These are phyloP conservation scores for Drosophila flavopinicola DNA, from an alignment of 2,888 invertebrate species.

Conservation along the genomic window DNA sequence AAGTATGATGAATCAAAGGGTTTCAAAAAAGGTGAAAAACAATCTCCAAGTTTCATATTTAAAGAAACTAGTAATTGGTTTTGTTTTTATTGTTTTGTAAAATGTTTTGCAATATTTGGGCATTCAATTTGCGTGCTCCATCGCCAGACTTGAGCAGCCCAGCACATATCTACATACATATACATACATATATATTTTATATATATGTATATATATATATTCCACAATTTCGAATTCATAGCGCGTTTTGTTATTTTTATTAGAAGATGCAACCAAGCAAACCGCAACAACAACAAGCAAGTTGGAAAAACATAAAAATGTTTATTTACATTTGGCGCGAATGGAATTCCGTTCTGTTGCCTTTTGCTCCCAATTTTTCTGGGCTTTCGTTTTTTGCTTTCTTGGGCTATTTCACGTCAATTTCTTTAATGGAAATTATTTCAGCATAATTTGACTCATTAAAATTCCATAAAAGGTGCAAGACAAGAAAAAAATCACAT, in stretches of 20 bases:
- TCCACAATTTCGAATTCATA: conserved; percentile 63
- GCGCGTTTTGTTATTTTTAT: conserved; percentile 60
- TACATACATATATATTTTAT: neutral
- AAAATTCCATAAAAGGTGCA: conserved; percentile 66
- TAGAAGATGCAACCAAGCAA: conserved; percentile 51
- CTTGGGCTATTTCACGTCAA: conserved; percentile 13
- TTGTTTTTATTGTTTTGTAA: conserved; percentile 21
- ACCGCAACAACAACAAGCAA: conserved; percentile 27
- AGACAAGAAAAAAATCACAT: conserved; percentile 21
- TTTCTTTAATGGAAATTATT: conserved; percentile 48
- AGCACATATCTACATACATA: neutral
- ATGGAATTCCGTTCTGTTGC: conserved; percentile 35
- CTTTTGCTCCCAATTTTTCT: conserved; percentile 19
- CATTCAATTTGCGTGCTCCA: conserved; percentile 47
- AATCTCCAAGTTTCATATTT: conserved; percentile 24
- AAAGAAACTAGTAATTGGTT: conserved; percentile 17
- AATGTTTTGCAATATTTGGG: conserved; percentile 29
- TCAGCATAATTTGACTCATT: conserved; percentile 67
- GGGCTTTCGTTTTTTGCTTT: conserved; percentile 2
- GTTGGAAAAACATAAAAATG: conserved; percentile 22
- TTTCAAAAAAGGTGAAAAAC: too few species aligned
- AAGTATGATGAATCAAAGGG: neutral
- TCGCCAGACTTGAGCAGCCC: conserved; percentile 13
- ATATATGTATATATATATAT: neutral
- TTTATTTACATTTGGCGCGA: conserved; percentile 48